Conservation (phyloP, 2,888 invertebrate species). For the Cabera pusaria region DNA sequence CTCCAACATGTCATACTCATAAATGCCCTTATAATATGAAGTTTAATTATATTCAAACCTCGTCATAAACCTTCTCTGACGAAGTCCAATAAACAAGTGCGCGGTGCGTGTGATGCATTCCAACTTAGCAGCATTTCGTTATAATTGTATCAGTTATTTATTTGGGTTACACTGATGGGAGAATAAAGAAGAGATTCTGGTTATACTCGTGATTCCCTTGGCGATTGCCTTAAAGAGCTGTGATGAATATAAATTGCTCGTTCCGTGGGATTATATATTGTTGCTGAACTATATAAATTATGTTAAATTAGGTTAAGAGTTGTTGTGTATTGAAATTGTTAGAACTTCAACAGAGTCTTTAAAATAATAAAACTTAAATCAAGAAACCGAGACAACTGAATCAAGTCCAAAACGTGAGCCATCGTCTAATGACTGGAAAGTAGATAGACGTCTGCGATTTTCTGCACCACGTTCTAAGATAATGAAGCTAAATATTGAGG, state of each 20-base stretch:
- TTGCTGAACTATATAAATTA: no score
- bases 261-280: no score
- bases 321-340: no score
- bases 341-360: no score
- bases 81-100: constrained; percentile 17
- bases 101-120: constrained; percentile 13
- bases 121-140: constrained; percentile 11
- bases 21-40: no score
- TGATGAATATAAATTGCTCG: no score
- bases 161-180: constrained; percentile 11
- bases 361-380: no score
- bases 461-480: constrained; percentile 26
- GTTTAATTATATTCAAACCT: constrained; percentile 19
- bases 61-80: constrained; percentile 16
- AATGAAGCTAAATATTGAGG: constrained; percentile 27
- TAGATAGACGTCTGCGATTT: constrained; percentile 24
- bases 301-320: no score
- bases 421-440: constrained; percentile 25
- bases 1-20: no score
- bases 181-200: constrained; percentile 12
- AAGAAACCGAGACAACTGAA: constrained; percentile 9
- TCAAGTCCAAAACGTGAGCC: constrained; percentile 19
- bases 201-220: constrained; percentile 10
- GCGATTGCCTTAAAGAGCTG: constrained; percentile 1
- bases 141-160: constrained; percentile 18